Conservation (phyloP, 2,888 invertebrate genomes). For the Drosophila emarginata region DNA sequence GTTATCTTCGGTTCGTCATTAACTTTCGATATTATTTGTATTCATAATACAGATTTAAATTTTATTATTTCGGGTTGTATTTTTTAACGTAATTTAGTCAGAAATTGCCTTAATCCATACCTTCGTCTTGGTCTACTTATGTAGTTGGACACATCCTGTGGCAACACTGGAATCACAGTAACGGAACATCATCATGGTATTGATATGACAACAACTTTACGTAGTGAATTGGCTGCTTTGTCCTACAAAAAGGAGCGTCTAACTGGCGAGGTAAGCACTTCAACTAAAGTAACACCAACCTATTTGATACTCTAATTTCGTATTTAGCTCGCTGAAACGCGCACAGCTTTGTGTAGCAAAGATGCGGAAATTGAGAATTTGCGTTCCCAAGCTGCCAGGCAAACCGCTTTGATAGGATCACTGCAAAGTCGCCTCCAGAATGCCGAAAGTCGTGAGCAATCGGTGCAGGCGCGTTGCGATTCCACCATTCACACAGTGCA, state of each 20-base stretch:
- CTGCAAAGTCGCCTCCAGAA: constrained; percentile 91
- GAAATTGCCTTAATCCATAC: not conserved
- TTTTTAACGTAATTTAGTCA: no score
- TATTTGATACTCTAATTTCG: rapidly evolving
- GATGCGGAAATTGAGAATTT: constrained; percentile 92
- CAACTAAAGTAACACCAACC: not conserved
- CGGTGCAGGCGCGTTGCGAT: constrained; percentile 86
- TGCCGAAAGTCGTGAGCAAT: constrained; percentile 90
- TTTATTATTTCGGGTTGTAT: no score
- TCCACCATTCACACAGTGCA: constrained; percentile 89
- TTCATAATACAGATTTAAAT: no score
- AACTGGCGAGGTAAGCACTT: constrained; percentile 86
- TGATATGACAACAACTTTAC: constrained; percentile 89
- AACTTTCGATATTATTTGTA: no score
- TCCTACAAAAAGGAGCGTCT: constrained; percentile 93
- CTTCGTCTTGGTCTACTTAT: no score
- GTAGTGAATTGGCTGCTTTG: constrained; percentile 92
- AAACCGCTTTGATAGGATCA: constrained; percentile 90
- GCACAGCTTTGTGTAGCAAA: constrained; percentile 87
- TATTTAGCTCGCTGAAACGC: constrained; percentile 87
- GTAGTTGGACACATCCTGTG: constrained; percentile 72
- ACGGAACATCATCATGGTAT: constrained; percentile 81
- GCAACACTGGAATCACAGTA: constrained; percentile 57
- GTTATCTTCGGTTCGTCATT: no score
- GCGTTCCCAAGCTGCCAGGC: constrained; percentile 92